These are phyloP conservation scores for Sinocyclocheilus rhinocerous DNA, from an alignment of 2,113 vertebrate species.

Conservation along the genomic window DNA sequence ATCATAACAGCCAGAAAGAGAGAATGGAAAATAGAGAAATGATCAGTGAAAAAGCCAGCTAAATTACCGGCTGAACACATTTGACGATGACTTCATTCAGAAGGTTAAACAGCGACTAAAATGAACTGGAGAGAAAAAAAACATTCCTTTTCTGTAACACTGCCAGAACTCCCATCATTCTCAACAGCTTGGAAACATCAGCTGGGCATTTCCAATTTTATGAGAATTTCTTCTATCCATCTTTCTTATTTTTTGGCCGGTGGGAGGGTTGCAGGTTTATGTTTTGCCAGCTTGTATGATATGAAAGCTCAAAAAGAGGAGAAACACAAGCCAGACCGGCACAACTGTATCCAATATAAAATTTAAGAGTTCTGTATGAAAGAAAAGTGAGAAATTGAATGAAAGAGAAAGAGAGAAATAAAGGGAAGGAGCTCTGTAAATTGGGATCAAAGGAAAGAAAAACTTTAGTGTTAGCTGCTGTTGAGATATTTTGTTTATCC, in stretches of 20 bases:
- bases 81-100: slow-evolving; percentile 31
- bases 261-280: slow-evolving; percentile 33
- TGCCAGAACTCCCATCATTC: slow-evolving; percentile 7
- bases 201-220: slow-evolving; percentile 41
- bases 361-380: slow-evolving; percentile 9
- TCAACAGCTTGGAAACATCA: slow-evolving; percentile 51
- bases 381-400: neutral
- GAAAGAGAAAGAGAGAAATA: neutral
- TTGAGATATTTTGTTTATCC: slow-evolving; percentile 48
- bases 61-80: slow-evolving; percentile 21
- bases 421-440: slow-evolving; percentile 16
- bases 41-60: slow-evolving; percentile 13
- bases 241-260: slow-evolving; percentile 22
- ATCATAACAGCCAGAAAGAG: slow-evolving; percentile 19
- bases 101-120: slow-evolving; percentile 28
- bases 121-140: slow-evolving; percentile 5
- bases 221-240: slow-evolving; percentile 26
- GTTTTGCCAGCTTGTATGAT: slow-evolving; percentile 41
- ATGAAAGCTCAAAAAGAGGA: slow-evolving; percentile 2
- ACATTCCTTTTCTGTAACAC: neutral
- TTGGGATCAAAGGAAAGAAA: slow-evolving; percentile 29
- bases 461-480: slow-evolving; percentile 21
- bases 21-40: slow-evolving; percentile 13
- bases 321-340: slow-evolving; percentile 40
- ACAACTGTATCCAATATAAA: slow-evolving; percentile 32